Percentiles rank a stretch among this genome's conserved stretches.
phyloP scores from a whole-genome alignment of 2,113 vertebrate genomes.

The Oceanites oceanicus region DNA sequence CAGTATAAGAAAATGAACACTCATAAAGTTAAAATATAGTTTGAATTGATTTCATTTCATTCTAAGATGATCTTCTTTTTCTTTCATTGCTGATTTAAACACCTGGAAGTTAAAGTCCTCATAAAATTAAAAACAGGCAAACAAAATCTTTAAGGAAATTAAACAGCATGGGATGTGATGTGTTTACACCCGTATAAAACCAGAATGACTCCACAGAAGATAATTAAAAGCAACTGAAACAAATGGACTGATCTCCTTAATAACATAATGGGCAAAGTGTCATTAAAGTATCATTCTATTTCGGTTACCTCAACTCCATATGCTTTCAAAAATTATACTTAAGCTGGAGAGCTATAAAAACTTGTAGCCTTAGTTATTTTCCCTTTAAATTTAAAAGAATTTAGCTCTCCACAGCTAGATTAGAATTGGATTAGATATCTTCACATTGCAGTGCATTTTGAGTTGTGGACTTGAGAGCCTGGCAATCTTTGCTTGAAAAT shows the following conservation, averaged over 20 bases:
- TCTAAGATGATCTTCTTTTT: neutral
- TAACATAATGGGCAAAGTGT: neutral
- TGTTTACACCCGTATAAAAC: neutral
- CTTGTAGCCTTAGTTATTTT: neutral
- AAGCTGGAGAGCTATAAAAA: neutral
- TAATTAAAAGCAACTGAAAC: slow-evolving; percentile 11
- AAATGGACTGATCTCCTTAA: neutral
- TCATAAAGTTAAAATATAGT: neutral
- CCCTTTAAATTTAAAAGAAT: neutral
- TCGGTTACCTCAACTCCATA: neutral
- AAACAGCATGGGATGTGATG: neutral
- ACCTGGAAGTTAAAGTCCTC: slow-evolving; percentile 18
- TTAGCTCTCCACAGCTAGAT: neutral
- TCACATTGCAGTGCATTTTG: neutral
- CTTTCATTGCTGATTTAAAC: slow-evolving; percentile 29
- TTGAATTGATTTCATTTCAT: neutral
- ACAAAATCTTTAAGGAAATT: neutral
- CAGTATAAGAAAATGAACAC: neutral
- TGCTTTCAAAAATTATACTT: neutral
- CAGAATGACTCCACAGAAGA: neutral
- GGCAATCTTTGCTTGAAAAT: neutral
- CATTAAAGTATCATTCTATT: neutral
- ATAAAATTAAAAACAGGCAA: neutral
- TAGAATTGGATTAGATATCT: neutral
- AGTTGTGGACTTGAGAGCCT: neutral